Conservation (phyloP, 1,140 invertebrate species). For the Chlorops oryzae region DNA sequence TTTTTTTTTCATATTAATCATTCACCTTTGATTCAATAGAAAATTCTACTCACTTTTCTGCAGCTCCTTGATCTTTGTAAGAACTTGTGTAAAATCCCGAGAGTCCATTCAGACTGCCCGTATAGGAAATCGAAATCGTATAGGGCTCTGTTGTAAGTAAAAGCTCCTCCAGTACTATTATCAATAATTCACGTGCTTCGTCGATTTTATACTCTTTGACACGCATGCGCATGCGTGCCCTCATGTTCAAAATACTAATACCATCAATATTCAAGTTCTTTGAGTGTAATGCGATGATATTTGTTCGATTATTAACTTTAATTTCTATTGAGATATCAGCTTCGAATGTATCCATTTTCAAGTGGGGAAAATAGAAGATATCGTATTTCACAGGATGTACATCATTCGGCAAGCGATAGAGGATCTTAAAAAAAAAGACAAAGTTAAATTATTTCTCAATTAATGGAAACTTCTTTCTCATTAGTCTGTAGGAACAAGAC, state of each 20-base stretch:
- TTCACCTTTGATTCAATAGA: too few relatives aligned
- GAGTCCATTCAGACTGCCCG: slow-evolving; percentile 24
- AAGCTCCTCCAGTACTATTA: slow-evolving; percentile 32
- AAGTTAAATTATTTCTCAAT: too few relatives aligned
- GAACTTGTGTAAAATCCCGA: slow-evolving; percentile 29
- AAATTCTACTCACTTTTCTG: slow-evolving; percentile 25
- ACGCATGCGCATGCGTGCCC: slow-evolving; percentile 39
- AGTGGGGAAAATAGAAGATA: slow-evolving; percentile 65
- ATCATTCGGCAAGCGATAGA: slow-evolving; percentile 59
- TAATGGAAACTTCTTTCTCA: too few relatives aligned
- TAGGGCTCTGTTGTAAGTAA: slow-evolving; percentile 28
- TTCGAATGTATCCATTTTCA: slow-evolving; percentile 55
- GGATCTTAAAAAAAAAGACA: slow-evolving; percentile 21
- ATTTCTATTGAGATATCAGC: slow-evolving; percentile 68
- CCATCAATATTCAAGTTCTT: slow-evolving; percentile 46
- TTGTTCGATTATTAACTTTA: slow-evolving; percentile 51
- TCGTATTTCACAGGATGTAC: slow-evolving; percentile 69
- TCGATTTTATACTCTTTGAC: slow-evolving; percentile 23
- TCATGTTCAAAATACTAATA: slow-evolving; percentile 39
- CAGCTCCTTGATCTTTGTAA: slow-evolving; percentile 19
- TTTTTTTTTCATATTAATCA: too few relatives aligned
- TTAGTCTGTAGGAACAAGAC: too few relatives aligned
- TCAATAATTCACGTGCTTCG: slow-evolving; percentile 21
- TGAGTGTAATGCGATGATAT: slow-evolving; percentile 63
- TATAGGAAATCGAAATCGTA: slow-evolving; percentile 29